A percentile compares a stretch with the other conserved stretches of the same genome.
These are phyloP conservation scores for Nyleta sp. DNA, from an alignment of 2,888 invertebrate species.

Conservation along the genomic window DNA sequence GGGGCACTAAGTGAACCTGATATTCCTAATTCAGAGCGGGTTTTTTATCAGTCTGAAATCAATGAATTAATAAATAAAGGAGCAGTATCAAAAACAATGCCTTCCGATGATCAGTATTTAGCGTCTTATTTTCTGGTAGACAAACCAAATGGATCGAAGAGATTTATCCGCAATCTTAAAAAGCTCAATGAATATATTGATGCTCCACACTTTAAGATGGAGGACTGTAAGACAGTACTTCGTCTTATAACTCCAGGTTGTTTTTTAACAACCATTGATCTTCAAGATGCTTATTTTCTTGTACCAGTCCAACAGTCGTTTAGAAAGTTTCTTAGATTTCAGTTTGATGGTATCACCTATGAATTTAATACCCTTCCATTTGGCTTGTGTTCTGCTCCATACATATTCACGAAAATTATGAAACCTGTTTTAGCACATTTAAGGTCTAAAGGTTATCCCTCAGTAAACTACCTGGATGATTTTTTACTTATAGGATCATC, in stretches of 20 bases:
- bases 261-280: constrained; percentile 48
- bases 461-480: constrained; percentile 61
- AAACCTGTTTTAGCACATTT: constrained; percentile 44
- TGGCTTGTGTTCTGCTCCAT: constrained; percentile 48
- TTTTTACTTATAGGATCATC: constrained; percentile 37
- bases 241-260: constrained; percentile 26
- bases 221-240: constrained; percentile 47
- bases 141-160: constrained; percentile 10
- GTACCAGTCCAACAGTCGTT: constrained; percentile 29
- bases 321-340: constrained; percentile 58
- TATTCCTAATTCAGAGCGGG: not conserved
- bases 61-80: not conserved
- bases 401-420: constrained; percentile 56
- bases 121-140: constrained; percentile 9
- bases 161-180: constrained; percentile 53
- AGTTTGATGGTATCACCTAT: constrained; percentile 25
- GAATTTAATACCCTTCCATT: constrained; percentile 62
- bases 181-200: constrained; percentile 49
- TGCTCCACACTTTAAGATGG: constrained; percentile 57
- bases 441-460: constrained; percentile 22
- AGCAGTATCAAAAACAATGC: not conserved
- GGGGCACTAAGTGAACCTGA: not conserved
- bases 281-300: constrained; percentile 52
- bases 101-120: constrained; percentile 1
- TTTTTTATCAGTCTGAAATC: constrained; percentile 2